Evolutionary conservation across 2,888 invertebrate species (phyloP).

Genomic region (Rhodophaea formosa): DNA sequence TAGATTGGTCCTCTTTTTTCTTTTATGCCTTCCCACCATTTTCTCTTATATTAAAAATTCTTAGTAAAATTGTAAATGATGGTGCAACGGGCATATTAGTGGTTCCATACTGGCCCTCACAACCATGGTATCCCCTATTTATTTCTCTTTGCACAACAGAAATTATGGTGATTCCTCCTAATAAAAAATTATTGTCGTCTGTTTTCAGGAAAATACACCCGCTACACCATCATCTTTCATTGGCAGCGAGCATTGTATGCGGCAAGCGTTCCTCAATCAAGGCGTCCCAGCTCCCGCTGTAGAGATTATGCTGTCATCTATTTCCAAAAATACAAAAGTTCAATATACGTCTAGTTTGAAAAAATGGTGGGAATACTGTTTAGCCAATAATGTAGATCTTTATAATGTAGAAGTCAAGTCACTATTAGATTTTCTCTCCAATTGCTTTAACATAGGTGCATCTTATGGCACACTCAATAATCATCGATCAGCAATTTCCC

Average conservation of each 20-base stretch:
- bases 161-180: constrained; percentile 18
- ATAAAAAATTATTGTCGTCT: constrained; percentile 23
- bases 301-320: constrained; percentile 24
- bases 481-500: constrained; percentile 25
- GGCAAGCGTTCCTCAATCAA: constrained; percentile 21
- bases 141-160: neutral
- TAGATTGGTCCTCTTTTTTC: constrained; percentile 21
- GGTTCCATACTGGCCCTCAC: constrained; percentile 26
- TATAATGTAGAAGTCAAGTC: constrained; percentile 2
- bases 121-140: constrained; percentile 26
- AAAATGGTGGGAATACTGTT: constrained; percentile 24
- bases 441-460: constrained; percentile 16
- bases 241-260: constrained; percentile 25
- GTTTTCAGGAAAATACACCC: constrained; percentile 26
- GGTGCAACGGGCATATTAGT: constrained; percentile 20
- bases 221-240: constrained; percentile 26
- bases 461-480: constrained; percentile 25
- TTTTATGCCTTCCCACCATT: constrained; percentile 30
- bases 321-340: constrained; percentile 21
- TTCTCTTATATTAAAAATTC: constrained; percentile 19
- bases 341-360: constrained; percentile 24
- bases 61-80: constrained; percentile 12
- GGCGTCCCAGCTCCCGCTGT: constrained; percentile 19
- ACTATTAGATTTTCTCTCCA: constrained; percentile 21
- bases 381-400: constrained; percentile 2